Base-by-base conservation (phyloP, 1,140 invertebrate species). In the Apis laboriosa region DNA sequence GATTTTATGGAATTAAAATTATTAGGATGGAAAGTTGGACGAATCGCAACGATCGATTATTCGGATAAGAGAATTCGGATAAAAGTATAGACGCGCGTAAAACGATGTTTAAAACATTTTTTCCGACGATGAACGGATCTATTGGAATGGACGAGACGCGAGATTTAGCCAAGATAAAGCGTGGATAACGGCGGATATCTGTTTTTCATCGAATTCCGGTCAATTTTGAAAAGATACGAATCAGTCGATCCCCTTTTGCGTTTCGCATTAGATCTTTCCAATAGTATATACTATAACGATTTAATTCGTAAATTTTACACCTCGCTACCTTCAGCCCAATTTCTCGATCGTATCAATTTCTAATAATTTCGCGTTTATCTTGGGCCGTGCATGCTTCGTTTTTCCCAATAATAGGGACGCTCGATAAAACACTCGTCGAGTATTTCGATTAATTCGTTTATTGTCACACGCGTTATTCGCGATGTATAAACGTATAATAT, bases 171-270 rank as follows among this genome's bases (percentile, higher is more conserved):
- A 58, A 43, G 63, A 43, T 61, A 75, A 75, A 63, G 74, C 55
- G 75, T 83, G 68, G 53, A 49, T 63, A 56, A 15, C 34, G 17
- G 24, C 15, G 58, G 67, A 7, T 66, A 81, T 24, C 81, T 73
- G 61, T 72, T 67, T 76, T 51, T 49, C 85, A n/a, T 55, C 34
- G 21, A 79, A 86, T 88, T 43, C 55, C 67, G 55, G 28, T 28
- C 61, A 84, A 81, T 83, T 86, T 71, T 60, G 77, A 86, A 89
- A 90, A 90, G 80, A 90, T 87, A 88, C 80, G 84, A 88, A 86
- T 87, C 85, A 87, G 84, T 89, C 82, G 84, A 79, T 71, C 63
- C 68, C 64, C 56, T 88, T 88, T 79, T 67, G 81, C 89, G 89
- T 89, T 86, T 82, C 74, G 51, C n/a, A 34, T 63, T 63, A 28